Base-by-base conservation (phyloP, 2,888 invertebrate species). In the Acanthosepion pharaonis region DNA sequence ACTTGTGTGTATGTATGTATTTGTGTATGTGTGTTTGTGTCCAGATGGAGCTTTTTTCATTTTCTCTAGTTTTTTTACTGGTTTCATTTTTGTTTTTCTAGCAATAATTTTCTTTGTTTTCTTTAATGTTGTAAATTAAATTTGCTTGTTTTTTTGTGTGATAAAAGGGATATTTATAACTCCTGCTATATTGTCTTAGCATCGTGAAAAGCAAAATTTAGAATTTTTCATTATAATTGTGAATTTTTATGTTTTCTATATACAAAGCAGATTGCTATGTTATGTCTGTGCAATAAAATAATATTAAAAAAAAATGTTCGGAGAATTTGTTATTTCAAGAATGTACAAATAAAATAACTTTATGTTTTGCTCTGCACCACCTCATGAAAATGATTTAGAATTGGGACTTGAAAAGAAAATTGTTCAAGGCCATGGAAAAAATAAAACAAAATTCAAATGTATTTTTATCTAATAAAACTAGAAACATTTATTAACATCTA, bases 91-190 rank as follows among this genome's bases (percentile, higher is more conserved):
- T 15, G n/a, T n/a, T 15, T 8, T 20, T 55, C 59, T 59, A 5
- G 59, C 59, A 59, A 59, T 59, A 59, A 59, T 59, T 78, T 78
- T 78, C 11, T 9, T 0, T 64, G 25, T 28, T 78, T 78, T 78
- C 23, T 78, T n/a, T 33, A 78, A 78, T 78, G 78, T 78, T n/a
- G n/a, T 78, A 78, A 78, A 78, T 78, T 78, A 78, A 78, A 78
- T 78, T 78, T 78, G n/a, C 33, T 78, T 33, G n/a, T 78, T 78
- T 33, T 33, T n/a, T 78, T 64, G 64, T 28, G 78, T 78, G 78
- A 59, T 20, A 78, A 78, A 9, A 78, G 78, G 78, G n/a, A 78
- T 78, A 78, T 78, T 78, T 78, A n/a, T 78, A 78, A n/a, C 78
- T 78, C 11, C 78, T n/a, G 78, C n/a, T n/a, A 33, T 78, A 78